A percentile compares a stretch with the other conserved stretches of the same genome.
Evolutionary conservation across 2,888 invertebrate species (phyloP).

Genomic region (Drosophila nigricruria): DNA sequence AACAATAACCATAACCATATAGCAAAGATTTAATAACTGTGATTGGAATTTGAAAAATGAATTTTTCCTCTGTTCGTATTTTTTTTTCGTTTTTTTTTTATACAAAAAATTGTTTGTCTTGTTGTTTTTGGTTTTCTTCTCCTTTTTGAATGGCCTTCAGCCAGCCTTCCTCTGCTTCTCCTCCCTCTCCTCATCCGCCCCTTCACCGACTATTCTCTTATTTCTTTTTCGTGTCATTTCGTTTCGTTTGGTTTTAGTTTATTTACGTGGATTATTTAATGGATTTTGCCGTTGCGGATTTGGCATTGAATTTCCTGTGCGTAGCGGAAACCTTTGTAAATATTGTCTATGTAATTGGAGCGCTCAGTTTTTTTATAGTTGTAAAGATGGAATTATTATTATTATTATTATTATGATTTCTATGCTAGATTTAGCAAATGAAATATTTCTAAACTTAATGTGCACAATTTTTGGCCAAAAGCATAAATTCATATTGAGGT

Average conservation of each 20-base stretch:
- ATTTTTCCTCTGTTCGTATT: slow-evolving; percentile 53
- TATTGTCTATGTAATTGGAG: slow-evolving; percentile 72
- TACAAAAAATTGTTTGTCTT: slow-evolving; percentile 46
- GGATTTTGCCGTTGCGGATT: slow-evolving; percentile 64
- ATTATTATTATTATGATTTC: slow-evolving; percentile 20
- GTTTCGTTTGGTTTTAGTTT: slow-evolving; percentile 53
- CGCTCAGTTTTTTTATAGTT: slow-evolving; percentile 46
- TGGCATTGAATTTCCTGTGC: slow-evolving; percentile 68
- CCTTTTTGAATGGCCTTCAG: slow-evolving; percentile 24
- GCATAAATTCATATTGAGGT: neutral
- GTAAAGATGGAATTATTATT: slow-evolving; percentile 34
- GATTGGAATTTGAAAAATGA: slow-evolving; percentile 79
- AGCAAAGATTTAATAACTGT: slow-evolving; percentile 79
- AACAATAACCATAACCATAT: slow-evolving; percentile 80
- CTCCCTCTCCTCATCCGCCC: neutral
- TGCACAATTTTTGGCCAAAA: neutral
- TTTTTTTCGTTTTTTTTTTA: slow-evolving; percentile 18
- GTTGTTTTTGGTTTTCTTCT: slow-evolving; percentile 15
- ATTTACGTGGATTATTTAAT: slow-evolving; percentile 80
- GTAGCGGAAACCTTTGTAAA: slow-evolving; percentile 59
- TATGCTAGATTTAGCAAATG: slow-evolving; percentile 21
- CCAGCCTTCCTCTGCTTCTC: neutral
- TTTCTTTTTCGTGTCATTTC: slow-evolving; percentile 57
- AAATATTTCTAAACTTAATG: slow-evolving; percentile 16
- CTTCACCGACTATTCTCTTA: neutral